Conservation (phyloP, 2,888 invertebrate species). For the Nasonovia ribisnigri region DNA sequence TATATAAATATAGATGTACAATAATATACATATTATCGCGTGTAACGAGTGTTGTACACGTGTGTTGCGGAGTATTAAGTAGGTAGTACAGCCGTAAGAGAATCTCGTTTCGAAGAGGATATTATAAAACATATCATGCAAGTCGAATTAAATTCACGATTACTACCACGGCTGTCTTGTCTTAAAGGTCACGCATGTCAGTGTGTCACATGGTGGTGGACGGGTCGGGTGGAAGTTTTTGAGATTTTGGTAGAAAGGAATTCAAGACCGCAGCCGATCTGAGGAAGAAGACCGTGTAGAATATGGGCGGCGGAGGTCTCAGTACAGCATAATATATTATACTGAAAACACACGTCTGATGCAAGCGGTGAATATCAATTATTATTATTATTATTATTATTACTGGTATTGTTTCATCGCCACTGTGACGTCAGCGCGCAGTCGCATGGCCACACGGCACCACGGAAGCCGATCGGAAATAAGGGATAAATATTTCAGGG, state of each 20-base stretch:
- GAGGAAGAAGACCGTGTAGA: not conserved
- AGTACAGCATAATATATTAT: not conserved
- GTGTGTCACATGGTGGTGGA: not conserved
- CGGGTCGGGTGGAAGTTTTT: not conserved
- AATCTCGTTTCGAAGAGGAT: not conserved
- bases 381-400: constrained; percentile 10
- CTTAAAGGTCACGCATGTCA: not conserved
- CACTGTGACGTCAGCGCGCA: not conserved
- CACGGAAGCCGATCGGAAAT: not conserved
- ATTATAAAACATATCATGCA: not conserved
- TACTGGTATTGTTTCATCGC: not conserved
- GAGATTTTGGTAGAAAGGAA: not conserved
- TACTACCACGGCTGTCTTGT: not conserved
- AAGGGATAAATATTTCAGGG: not conserved
- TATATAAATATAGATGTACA: not conserved
- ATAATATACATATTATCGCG: not conserved
- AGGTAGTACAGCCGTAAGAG: not conserved
- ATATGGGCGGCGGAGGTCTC: not conserved
- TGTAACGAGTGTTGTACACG: not conserved
- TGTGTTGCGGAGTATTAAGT: not conserved
- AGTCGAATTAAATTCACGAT: not conserved
- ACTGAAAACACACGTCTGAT: not conserved
- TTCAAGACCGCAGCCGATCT: not conserved
- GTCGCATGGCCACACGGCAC: not conserved
- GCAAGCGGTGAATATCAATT: not conserved